Evolutionary conservation across 2,113 vertebrate species (phyloP).

Genomic region (Ginglymostoma cirratum): DNA sequence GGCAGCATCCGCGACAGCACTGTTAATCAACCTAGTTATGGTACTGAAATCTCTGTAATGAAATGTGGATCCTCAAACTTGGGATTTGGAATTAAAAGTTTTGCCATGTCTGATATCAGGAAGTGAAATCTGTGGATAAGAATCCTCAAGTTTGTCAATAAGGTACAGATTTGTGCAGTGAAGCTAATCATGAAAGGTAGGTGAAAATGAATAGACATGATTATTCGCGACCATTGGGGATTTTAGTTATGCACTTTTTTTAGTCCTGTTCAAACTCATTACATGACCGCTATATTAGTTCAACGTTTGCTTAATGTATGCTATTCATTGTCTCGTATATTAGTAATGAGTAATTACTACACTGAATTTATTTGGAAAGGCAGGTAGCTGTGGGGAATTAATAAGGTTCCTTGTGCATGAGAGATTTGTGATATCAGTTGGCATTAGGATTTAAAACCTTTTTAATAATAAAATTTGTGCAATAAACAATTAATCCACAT

Average conservation of each 20-base stretch:
- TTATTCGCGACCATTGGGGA: background rate
- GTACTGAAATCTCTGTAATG: background rate
- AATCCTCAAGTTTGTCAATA: background rate
- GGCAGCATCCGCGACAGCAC: background rate
- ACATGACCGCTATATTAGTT: background rate
- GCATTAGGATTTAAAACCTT: background rate
- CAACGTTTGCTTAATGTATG: background rate
- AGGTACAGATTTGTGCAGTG: background rate
- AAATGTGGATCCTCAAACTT: background rate
- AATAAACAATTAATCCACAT: no score
- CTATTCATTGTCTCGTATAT: background rate
- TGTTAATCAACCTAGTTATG: background rate
- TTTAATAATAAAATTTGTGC: no score
- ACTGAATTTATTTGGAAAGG: no score
- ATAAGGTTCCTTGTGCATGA: background rate
- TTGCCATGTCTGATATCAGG: background rate
- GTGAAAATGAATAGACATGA: background rate
- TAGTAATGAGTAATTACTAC: no score
- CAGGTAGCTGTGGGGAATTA: background rate
- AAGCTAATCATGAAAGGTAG: background rate
- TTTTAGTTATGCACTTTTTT: background rate
- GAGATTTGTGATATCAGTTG: background rate
- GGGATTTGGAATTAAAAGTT: background rate
- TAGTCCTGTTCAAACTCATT: background rate
- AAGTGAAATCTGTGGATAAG: background rate